Base-by-base conservation (phyloP, 2,113 vertebrate genomes). In the Motacilla tschutschensis region DNA sequence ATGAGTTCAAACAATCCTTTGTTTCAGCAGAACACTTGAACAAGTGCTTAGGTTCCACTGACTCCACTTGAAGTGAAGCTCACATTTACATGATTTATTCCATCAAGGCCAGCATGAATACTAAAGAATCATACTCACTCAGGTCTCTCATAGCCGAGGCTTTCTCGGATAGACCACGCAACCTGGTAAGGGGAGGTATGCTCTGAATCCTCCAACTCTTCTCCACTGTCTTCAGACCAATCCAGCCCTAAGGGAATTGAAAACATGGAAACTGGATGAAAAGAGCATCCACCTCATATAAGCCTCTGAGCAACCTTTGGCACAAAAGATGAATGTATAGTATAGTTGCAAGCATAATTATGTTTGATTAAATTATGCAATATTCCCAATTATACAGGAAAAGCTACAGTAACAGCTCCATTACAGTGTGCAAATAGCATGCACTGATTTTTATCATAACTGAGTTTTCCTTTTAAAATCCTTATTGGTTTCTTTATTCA, bases 201-300 rank as follows among this genome's bases (percentile, higher is more conserved):
- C 79, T 98, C 98, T 17, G 97, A 95, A 91, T 98, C 97, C 71
- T 98, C 98, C 74, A 97, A 95, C 43, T 99, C 98, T 84, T 99
- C 98, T 87, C 98, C 98, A 78, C 99, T 99, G 93, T 99, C 99
- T 95, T 99, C 99, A 83, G 99, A 99, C 99, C 99, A 99, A 96
- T 99, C 99, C 97, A 99, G 93, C 69, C 99, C 99, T 99, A 94
- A 36, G 10, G 50, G 40, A 89, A 64, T 48, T 63, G 74, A 79
- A 92, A 95, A 91, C 19, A 47, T 14, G 9, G 64, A 87, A 82
- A 11, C 5, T 71, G 54, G 26, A 72, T 89, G 64, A 91, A 85
- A 71, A 81, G 47, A 38, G 3, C 33, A 80, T 29, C 17, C 22
- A 33, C 26, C 36, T 80, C 26, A 64, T 18, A 20, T 5, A 72